A percentile compares a stretch with the other conserved stretches of the same genome.
These are phyloP conservation scores for Hemithea aestivaria DNA, from an alignment of 2,888 invertebrate species.

Conservation along the genomic window DNA sequence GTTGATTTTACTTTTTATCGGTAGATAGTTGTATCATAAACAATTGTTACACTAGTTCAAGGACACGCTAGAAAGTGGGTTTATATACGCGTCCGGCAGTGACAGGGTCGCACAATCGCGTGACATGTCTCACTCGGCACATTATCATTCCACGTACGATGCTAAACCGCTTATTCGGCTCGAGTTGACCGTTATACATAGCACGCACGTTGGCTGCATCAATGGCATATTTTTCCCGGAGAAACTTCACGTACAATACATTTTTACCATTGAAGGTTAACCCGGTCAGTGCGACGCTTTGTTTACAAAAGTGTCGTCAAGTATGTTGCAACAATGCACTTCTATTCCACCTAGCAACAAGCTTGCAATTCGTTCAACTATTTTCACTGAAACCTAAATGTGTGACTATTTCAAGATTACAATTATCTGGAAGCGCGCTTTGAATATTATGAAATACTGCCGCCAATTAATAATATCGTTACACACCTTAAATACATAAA, in stretches of 20 bases:
- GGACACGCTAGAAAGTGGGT: slow-evolving; percentile 68
- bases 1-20: too few relatives aligned
- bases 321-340: slow-evolving; percentile 39
- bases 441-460: too few relatives aligned
- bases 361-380: slow-evolving; percentile 27
- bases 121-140: slow-evolving; percentile 62
- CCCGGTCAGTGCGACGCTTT: slow-evolving; percentile 74
- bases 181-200: slow-evolving; percentile 69
- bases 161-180: slow-evolving; percentile 76
- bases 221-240: slow-evolving; percentile 76
- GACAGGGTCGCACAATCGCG: slow-evolving; percentile 57
- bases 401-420: too few relatives aligned
- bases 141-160: slow-evolving; percentile 75
- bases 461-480: too few relatives aligned
- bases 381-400: slow-evolving; percentile 29
- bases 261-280: slow-evolving; percentile 74
- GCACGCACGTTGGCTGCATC: slow-evolving; percentile 74
- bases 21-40: slow-evolving; percentile 24
- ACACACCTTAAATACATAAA: too few relatives aligned
- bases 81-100: slow-evolving; percentile 54
- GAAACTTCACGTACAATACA: slow-evolving; percentile 62
- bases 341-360: slow-evolving; percentile 36
- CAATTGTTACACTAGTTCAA: slow-evolving; percentile 39
- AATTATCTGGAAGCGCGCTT: too few relatives aligned
- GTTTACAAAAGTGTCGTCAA: slow-evolving; percentile 57